Evolutionary conservation across 2,797 vertebrate species (phyloP).

Genomic region (Cyprinella venusta): DNA sequence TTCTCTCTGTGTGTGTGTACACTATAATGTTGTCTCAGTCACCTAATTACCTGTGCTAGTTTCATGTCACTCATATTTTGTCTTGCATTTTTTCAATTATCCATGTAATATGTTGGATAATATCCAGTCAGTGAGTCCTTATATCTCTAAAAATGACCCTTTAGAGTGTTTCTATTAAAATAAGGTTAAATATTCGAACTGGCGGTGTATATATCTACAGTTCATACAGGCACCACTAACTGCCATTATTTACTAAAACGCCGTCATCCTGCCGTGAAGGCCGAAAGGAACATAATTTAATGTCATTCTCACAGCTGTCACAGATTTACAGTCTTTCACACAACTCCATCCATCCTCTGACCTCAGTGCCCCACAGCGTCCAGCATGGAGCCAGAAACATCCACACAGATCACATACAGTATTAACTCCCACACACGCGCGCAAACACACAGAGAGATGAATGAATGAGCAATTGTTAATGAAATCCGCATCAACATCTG

Average conservation of each 20-base stretch:
- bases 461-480: conserved; percentile 55
- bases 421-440: conserved; percentile 21
- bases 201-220: not conserved
- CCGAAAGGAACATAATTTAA: not conserved
- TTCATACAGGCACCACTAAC: not conserved
- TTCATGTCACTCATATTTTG: not conserved
- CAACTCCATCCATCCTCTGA: conserved; percentile 27
- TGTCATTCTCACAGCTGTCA: not conserved
- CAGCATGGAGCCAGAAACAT: conserved; percentile 6
- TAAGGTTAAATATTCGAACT: not conserved
- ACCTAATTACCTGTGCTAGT: no score
- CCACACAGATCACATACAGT: conserved; percentile 27
- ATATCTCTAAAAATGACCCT: not conserved
- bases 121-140: not conserved
- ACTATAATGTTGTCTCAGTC: no score
- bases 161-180: not conserved
- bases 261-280: not conserved
- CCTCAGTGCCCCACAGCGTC: conserved; percentile 6
- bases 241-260: not conserved
- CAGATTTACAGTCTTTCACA: conserved; percentile 24
- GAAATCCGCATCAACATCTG: conserved; percentile 47
- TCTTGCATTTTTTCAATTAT: not conserved
- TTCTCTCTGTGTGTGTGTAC: no score
- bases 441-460: conserved; percentile 26
- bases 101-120: not conserved